These are phyloP conservation scores for Addax nasomaculatus DNA, from an alignment of 2,113 vertebrate genomes.

Conservation along the genomic window DNA sequence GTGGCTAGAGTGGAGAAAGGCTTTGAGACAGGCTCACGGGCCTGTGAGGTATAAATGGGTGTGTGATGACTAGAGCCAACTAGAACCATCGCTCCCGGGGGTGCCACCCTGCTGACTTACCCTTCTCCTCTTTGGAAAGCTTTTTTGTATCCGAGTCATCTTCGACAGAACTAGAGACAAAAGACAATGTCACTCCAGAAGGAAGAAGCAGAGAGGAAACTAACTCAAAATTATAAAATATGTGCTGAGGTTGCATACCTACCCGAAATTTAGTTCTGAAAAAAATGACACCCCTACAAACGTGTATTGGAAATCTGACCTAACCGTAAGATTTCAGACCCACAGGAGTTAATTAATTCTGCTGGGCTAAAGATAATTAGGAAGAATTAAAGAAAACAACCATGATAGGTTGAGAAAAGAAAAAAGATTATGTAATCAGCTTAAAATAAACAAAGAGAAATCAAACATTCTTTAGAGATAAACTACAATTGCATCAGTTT, in stretches of 20 bases:
- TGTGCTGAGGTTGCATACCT: conserved; percentile 77
- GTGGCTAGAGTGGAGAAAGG: not conserved
- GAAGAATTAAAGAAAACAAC: conserved; percentile 81
- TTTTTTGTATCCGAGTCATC: conserved; percentile 86
- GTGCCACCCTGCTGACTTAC: conserved; percentile 66
- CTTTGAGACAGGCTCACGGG: not conserved
- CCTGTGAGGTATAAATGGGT: not conserved
- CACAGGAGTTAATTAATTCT: conserved; percentile 75
- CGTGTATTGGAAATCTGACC: conserved; percentile 75
- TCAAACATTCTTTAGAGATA: conserved; percentile 73
- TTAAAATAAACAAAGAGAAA: conserved; percentile 77
- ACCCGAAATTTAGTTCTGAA: conserved; percentile 80
- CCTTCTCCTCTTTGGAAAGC: conserved; percentile 91
- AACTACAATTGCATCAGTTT: conserved; percentile 74
- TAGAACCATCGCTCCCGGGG: not conserved
- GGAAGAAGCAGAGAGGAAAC: not conserved
- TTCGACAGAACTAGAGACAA: conserved; percentile 88
- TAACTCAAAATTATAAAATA: conserved; percentile 55
- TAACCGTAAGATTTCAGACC: conserved; percentile 67
- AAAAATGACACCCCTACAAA: conserved; percentile 70
- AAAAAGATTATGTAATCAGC: conserved; percentile 76
- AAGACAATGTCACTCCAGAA: conserved; percentile 69
- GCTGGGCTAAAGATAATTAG: conserved; percentile 74
- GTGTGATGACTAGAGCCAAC: not conserved
- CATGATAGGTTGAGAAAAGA: conserved; percentile 78